phyloP scores from a whole-genome alignment of 1,140 invertebrate genomes.

The Caenorhabditis tropicalis region DNA sequence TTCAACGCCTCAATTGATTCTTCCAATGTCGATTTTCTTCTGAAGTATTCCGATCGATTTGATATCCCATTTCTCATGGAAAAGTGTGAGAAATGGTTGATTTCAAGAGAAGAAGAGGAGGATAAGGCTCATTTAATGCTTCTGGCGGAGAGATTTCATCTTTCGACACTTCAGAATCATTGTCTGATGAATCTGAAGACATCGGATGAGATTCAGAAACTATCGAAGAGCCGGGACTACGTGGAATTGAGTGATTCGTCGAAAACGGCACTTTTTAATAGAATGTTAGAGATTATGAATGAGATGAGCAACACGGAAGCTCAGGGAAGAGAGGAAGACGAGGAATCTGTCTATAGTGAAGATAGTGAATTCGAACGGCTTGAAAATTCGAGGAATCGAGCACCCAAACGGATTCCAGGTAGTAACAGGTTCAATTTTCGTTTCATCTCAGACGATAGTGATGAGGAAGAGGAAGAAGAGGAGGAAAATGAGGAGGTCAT shows the following conservation, averaged over 20 bases:
- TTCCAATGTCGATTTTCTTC: neutral
- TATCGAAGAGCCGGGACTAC: neutral
- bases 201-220: neutral
- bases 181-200: neutral
- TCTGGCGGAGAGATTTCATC: neutral
- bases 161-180: neutral
- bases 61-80: neutral
- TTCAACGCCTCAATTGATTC: neutral
- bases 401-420: too few relatives aligned
- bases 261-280: neutral
- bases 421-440: too few relatives aligned
- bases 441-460: too few relatives aligned
- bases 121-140: neutral
- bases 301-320: too few relatives aligned
- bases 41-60: neutral
- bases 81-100: neutral
- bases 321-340: too few relatives aligned
- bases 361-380: too few relatives aligned
- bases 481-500: too few relatives aligned
- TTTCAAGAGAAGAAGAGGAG: neutral
- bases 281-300: neutral
- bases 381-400: too few relatives aligned
- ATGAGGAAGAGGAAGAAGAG: too few relatives aligned
- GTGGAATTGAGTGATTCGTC: neutral
- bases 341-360: too few relatives aligned